Evolutionary conservation across 2,113 vertebrate species (phyloP).

Genomic region (Pedetes capensis): DNA sequence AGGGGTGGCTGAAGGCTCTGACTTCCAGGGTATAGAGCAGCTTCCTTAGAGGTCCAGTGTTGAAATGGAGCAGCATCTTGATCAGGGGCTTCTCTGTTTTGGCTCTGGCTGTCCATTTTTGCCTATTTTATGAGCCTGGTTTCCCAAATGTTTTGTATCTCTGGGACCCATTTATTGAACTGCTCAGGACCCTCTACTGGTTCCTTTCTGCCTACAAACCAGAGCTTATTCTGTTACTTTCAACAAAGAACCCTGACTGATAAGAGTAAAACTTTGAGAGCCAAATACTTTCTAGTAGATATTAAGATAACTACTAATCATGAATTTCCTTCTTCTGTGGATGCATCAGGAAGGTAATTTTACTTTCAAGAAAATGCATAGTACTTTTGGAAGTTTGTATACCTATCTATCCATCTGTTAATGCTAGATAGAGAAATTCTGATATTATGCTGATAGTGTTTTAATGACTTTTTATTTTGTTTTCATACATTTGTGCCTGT

Average conservation of each 20-base stretch:
- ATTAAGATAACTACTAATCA: neutral
- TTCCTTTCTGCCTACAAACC: neutral
- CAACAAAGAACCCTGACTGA: neutral
- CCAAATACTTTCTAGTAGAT: neutral
- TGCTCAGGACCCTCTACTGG: neutral
- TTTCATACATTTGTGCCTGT: neutral
- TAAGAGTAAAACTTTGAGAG: neutral
- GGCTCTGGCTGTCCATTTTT: neutral
- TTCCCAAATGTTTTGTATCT: neutral
- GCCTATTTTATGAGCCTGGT: neutral
- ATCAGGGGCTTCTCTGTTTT: neutral
- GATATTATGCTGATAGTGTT: neutral
- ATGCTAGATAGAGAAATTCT: neutral
- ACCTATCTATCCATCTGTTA: neutral
- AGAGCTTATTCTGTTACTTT: neutral
- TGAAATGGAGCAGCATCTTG: neutral
- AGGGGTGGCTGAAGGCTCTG: neutral
- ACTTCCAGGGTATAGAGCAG: neutral
- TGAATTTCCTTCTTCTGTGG: neutral
- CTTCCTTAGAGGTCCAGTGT: neutral
- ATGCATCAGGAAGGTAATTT: slow-evolving; percentile 16
- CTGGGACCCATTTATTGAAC: neutral
- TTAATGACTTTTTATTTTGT: slow-evolving; percentile 23
- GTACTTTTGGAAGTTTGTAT: neutral
- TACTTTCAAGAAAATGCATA: slow-evolving; percentile 12